Evolutionary conservation across 2,888 invertebrate genomes (phyloP).

Genomic region (Tiphia femorata): DNA sequence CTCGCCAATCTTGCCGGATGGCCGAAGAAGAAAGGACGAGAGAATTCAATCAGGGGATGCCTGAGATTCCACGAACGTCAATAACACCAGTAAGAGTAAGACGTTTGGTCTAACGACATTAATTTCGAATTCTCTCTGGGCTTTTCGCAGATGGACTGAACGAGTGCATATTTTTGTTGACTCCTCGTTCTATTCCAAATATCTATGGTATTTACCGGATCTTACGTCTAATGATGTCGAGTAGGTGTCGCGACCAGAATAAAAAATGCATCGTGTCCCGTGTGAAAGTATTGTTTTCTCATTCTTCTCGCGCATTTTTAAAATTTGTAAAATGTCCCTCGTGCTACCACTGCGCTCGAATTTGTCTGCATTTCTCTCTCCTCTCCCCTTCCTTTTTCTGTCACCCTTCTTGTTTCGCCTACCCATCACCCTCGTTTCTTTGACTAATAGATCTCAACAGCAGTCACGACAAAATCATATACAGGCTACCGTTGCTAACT

Average conservation of each 20-base stretch:
- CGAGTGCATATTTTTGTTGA: too few species aligned
- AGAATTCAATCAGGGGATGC: constrained; percentile 67
- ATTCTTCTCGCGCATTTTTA: too few species aligned
- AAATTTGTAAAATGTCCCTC: too few species aligned
- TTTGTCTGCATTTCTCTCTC: constrained; percentile 16
- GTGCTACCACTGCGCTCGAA: constrained; percentile 22
- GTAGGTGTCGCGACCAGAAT: too few species aligned
- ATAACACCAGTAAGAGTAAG: constrained; percentile 60
- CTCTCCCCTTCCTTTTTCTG: constrained; percentile 19
- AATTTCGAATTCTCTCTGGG: constrained; percentile 40
- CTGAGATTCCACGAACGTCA: constrained; percentile 62
- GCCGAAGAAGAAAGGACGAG: constrained; percentile 32
- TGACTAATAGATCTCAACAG: constrained; percentile 61
- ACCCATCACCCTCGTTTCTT: constrained; percentile 19
- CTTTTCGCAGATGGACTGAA: too few species aligned
- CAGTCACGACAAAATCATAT: constrained; percentile 60
- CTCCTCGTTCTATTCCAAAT: too few species aligned
- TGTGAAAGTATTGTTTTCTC: too few species aligned
- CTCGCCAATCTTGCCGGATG: too few species aligned
- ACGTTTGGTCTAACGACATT: constrained; percentile 53
- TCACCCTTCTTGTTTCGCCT: constrained; percentile 27
- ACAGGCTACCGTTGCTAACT: constrained; percentile 62
- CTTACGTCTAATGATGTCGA: too few species aligned
- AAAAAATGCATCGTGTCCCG: too few species aligned
- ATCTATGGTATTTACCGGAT: too few species aligned